A percentile compares a stretch with the other conserved stretches of the same genome.
phyloP scores from a whole-genome alignment of 2,113 vertebrate genomes.

The Leuciscus idus region DNA sequence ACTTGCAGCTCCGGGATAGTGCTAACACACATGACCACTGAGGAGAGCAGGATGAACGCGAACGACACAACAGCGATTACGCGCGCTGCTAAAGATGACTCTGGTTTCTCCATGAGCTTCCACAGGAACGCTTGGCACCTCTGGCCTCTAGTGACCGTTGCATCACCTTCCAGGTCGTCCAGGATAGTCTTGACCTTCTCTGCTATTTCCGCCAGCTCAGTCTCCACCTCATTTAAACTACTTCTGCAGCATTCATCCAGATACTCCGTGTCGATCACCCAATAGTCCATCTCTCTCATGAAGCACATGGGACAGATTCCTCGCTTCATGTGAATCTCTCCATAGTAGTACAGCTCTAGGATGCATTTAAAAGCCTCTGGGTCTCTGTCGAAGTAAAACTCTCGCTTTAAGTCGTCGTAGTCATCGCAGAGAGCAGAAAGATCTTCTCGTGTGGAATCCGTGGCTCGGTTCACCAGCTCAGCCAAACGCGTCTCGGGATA shows the following conservation, averaged over 20 bases:
- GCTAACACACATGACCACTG: conserved; percentile 92
- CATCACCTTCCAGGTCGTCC: conserved; percentile 83
- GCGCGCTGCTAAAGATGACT: conserved; percentile 87
- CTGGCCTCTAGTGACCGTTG: conserved; percentile 80
- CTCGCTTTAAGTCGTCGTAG: conserved; percentile 87
- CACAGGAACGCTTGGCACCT: conserved; percentile 87
- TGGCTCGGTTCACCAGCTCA: conserved; percentile 81
- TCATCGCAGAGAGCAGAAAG: conserved; percentile 88
- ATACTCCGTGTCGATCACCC: conserved; percentile 89
- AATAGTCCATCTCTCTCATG: conserved; percentile 97
- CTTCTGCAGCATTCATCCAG: conserved; percentile 93
- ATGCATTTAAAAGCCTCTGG: conserved; percentile 95
- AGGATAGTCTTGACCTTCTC: conserved; percentile 90
- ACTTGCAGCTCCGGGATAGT: conserved; percentile 94
- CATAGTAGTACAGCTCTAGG: conserved; percentile 89
- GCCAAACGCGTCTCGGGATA: conserved; percentile 92
- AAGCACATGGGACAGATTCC: conserved; percentile 97
- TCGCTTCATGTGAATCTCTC: conserved; percentile 94
- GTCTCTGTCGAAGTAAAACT: conserved; percentile 98
- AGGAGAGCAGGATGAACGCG: conserved; percentile 91
- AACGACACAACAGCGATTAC: conserved; percentile 91
- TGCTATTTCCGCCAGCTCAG: conserved; percentile 93
- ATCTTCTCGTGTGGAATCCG: conserved; percentile 71
- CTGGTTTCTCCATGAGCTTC: conserved; percentile 97
- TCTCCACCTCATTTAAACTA: conserved; percentile 87